Percentiles rank a stretch among this genome's conserved stretches.
phyloP scores from a whole-genome alignment of 2,888 invertebrate genomes.

The Parascotia fuliginaria region DNA sequence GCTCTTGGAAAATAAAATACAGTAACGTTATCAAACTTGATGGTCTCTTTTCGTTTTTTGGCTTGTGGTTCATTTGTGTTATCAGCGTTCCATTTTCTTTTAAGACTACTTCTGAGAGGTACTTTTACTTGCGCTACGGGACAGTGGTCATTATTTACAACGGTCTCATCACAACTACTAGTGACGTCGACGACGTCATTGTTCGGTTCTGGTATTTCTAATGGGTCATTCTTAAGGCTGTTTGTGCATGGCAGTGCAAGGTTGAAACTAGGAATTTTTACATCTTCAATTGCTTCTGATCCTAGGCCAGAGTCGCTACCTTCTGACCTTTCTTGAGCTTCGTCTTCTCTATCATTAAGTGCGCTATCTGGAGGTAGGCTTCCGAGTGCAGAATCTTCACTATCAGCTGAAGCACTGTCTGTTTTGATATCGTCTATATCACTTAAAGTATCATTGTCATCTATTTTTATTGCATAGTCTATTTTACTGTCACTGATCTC shows the following conservation, averaged over 20 bases:
- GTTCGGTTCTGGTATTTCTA: slow-evolving; percentile 38
- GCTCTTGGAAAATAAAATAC: slow-evolving; percentile 98
- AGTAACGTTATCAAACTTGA: slow-evolving; percentile 96
- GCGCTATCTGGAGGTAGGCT: slow-evolving; percentile 83
- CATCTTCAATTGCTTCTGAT: slow-evolving; percentile 89
- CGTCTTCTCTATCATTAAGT: slow-evolving; percentile 83
- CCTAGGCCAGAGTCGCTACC: slow-evolving; percentile 94
- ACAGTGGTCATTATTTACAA: slow-evolving; percentile 41
- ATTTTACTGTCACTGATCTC: slow-evolving; percentile 82
- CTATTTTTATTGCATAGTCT: slow-evolving; percentile 79
- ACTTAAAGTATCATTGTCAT: slow-evolving; percentile 82
- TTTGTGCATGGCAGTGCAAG: slow-evolving; percentile 64
- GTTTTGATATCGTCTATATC: slow-evolving; percentile 83
- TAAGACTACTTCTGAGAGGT: slow-evolving; percentile 87
- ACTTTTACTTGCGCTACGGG: slow-evolving; percentile 46
- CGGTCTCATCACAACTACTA: slow-evolving; percentile 38
- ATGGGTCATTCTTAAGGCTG: slow-evolving; percentile 47
- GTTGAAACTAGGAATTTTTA: slow-evolving; percentile 69
- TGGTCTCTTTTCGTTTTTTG: slow-evolving; percentile 91
- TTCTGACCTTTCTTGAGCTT: slow-evolving; percentile 89
- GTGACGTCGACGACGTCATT: slow-evolving; percentile 36
- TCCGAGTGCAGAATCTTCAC: slow-evolving; percentile 87
- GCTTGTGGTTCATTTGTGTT: slow-evolving; percentile 74
- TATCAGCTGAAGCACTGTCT: slow-evolving; percentile 83
- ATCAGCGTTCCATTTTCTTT: slow-evolving; percentile 84